Evolutionary conservation across 1,140 invertebrate species (phyloP), one percentile per base, ranked within the genome.

Genomic region (Nephila pilipes): DNA sequence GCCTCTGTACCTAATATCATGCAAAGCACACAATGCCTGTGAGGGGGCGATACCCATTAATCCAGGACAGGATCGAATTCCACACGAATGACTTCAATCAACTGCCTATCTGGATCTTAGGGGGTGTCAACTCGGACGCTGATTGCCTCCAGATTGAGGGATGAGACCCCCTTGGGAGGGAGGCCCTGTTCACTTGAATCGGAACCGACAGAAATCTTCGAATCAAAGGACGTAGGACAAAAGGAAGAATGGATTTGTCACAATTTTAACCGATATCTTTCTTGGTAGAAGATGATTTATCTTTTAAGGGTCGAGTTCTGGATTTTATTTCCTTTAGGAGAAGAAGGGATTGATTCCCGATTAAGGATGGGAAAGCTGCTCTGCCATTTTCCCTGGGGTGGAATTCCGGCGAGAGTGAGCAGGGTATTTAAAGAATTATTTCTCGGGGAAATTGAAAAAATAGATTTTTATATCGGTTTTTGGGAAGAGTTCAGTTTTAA

Each of bases 181-280:
- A 32, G 65, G 29, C 25, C 38, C 4, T 46, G 38, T 46, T 46
- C 38, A 46, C 38, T 46, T 46, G 38, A 46, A 46, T 46, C 38
- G 38, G 38, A 46, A 46, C 38, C 10, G 38, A 46, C 38, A 46
- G 25, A 18, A 29, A 36, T 75, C 22, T 75, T 75, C 25, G 29
- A 29, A 75, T 75, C 25, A 32, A 75, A 75, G 65, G 29, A 29
- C 65, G 29, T 18, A 32, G 65, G 29, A 75, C 65, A 75, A 75
- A 32, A 18, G 16, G 18, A 32, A 75, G 65, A 75, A 32, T 32
- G 38, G 65, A 75, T 75, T 75, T 29, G 32, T 75, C 65, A 75
- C 65, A 75, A 75, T 75, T 75, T 75, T 75, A 75, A 75, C 65
- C 65, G 29, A 75, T 75, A 75, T 29, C 29, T 29, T 32, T 75